phyloP scores from a whole-genome alignment of 2,888 invertebrate species.

The Stratiomys singularior region DNA sequence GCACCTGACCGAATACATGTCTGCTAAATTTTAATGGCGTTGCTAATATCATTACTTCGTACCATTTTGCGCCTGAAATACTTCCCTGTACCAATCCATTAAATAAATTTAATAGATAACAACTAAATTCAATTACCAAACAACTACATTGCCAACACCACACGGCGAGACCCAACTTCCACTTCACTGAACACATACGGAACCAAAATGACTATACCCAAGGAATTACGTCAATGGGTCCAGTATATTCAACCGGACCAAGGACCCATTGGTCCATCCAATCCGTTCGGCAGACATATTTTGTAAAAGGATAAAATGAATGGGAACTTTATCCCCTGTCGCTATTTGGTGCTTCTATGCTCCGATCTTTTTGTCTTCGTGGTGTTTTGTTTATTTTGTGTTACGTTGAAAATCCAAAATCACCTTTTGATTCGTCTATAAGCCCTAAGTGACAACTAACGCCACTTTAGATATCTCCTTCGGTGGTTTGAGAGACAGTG shows the following conservation, averaged over 20 bases:
- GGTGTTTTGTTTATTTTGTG: slow-evolving; percentile 28
- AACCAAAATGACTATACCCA: background rate
- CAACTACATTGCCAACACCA: slow-evolving; percentile 28
- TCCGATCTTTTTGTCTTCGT: background rate
- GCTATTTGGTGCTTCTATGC: background rate
- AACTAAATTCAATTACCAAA: slow-evolving; percentile 38
- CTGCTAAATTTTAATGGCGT: background rate
- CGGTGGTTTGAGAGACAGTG: slow-evolving; percentile 7
- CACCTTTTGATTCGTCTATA: slow-evolving; percentile 46
- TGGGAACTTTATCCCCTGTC: slow-evolving; percentile 2
- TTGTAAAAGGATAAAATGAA: slow-evolving; percentile 24
- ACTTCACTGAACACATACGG: background rate
- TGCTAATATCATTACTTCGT: background rate
- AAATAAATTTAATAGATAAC: slow-evolving; percentile 33
- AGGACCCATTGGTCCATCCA: background rate
- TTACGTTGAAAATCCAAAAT: slow-evolving; percentile 42
- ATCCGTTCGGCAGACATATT: slow-evolving; percentile 2
- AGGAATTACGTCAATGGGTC: background rate
- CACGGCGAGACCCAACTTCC: slow-evolving; percentile 19
- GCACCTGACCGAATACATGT: background rate
- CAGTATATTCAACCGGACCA: background rate
- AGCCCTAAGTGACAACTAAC: slow-evolving; percentile 47
- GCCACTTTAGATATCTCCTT: slow-evolving; percentile 42
- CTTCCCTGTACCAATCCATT: slow-evolving; percentile 8
- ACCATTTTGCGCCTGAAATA: background rate